Percentiles rank a stretch among this genome's conserved stretches.
Evolutionary conservation across 2,888 invertebrate species (phyloP).

Genomic region (Chirona hameri): DNA sequence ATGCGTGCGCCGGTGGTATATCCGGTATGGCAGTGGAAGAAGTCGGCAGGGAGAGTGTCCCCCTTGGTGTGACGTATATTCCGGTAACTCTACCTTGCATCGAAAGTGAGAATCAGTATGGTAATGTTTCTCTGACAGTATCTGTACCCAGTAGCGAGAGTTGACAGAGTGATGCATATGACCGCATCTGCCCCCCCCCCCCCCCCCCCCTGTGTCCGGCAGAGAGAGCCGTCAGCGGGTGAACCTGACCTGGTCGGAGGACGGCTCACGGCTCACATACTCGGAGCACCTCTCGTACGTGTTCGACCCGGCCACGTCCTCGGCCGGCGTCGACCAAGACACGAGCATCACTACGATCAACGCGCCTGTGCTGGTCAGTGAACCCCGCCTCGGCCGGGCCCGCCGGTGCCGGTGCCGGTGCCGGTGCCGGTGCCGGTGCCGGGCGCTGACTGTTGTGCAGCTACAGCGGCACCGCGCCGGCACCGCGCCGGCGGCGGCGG

Average conservation of each 20-base stretch:
- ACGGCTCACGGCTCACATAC: slow-evolving; percentile 35
- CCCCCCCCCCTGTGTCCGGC: neutral
- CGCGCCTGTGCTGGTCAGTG: slow-evolving; percentile 38
- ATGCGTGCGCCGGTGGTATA: too few relatives aligned
- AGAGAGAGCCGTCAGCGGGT: slow-evolving; percentile 30
- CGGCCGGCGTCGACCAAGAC: neutral
- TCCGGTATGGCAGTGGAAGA: too few relatives aligned
- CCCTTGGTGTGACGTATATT: too few relatives aligned
- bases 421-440: too few relatives aligned
- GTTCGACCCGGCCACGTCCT: slow-evolving; percentile 35
- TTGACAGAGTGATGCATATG: neutral
- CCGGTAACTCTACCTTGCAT: too few relatives aligned
- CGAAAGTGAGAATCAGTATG: too few relatives aligned
- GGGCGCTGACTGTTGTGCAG: neutral
- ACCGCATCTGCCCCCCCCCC: neutral
- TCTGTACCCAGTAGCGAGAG: too few relatives aligned
- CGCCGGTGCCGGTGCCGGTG: neutral
- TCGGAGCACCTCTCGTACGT: slow-evolving; percentile 35
- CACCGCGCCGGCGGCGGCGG: too few relatives aligned
- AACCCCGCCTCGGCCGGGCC: neutral
- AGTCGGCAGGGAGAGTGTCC: too few relatives aligned
- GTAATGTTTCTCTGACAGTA: too few relatives aligned
- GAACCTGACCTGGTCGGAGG: slow-evolving; percentile 33
- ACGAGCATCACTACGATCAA: slow-evolving; percentile 37
- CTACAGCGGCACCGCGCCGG: neutral